Evolutionary conservation across 2,888 invertebrate species (phyloP).

Genomic region (Calameuta pallipes): DNA sequence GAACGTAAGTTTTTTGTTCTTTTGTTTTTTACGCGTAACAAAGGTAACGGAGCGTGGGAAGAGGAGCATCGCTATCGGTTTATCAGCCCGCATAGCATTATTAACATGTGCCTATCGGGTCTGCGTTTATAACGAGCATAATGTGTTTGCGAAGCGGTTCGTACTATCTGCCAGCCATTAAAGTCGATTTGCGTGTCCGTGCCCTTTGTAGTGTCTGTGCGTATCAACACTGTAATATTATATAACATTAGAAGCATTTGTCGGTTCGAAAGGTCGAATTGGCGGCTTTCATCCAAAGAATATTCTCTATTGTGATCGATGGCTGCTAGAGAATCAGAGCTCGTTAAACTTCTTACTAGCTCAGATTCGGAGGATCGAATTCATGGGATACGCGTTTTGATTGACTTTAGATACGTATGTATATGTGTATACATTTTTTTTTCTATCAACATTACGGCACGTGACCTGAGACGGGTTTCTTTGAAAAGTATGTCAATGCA

Average conservation of each 20-base stretch:
- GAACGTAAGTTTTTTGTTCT: not conserved
- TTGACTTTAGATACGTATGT: not conserved
- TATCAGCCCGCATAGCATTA: constrained; percentile 50
- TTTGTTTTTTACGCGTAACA: not conserved
- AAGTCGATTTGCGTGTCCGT: constrained; percentile 24
- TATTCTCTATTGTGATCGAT: not conserved
- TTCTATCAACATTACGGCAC: not conserved
- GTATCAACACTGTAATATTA: not conserved
- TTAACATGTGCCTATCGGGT: constrained; percentile 41
- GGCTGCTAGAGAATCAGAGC: not conserved
- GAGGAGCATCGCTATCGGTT: constrained; percentile 43
- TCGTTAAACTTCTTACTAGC: not conserved
- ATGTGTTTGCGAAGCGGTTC: constrained; percentile 38
- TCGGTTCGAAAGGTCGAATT: not conserved
- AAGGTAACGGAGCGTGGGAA: constrained; percentile 46
- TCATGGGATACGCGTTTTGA: not conserved
- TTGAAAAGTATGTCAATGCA: not conserved
- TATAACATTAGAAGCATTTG: not conserved
- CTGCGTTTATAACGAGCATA: constrained; percentile 31
- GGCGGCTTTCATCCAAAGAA: not conserved
- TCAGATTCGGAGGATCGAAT: not conserved
- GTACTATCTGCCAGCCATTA: constrained; percentile 33
- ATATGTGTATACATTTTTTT: not conserved
- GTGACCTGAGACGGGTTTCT: not conserved
- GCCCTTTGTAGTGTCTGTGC: not conserved